Percentiles rank a stretch among this genome's conserved stretches.
phyloP scores from a whole-genome alignment of 2,797 vertebrate species.

The Notamacropus eugenii region DNA sequence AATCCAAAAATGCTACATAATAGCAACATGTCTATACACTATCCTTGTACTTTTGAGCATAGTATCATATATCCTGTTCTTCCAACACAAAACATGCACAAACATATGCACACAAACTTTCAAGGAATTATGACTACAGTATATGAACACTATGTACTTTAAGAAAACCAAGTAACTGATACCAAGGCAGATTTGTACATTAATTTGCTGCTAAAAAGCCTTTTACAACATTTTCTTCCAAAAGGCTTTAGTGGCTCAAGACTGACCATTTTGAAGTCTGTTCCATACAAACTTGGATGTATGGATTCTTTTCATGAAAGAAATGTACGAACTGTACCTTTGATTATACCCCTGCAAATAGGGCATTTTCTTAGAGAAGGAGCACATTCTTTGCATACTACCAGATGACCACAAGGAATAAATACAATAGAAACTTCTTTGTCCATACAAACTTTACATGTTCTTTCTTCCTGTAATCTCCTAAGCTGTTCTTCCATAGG shows the following conservation, averaged over 20 bases:
- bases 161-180: slow-evolving; percentile 27
- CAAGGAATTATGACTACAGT: slow-evolving; percentile 39
- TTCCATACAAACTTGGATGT: not conserved
- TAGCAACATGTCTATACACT: not conserved
- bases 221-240: not conserved
- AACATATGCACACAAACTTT: slow-evolving; percentile 31
- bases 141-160: not conserved
- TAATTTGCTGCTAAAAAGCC: slow-evolving; percentile 29
- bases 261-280: slow-evolving; percentile 22
- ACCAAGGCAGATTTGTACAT: slow-evolving; percentile 38
- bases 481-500: slow-evolving; percentile 97
- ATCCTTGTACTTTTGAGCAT: not conserved
- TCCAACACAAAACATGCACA: slow-evolving; percentile 10
- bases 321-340: slow-evolving; percentile 97
- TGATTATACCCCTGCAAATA: slow-evolving; percentile 96
- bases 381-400: slow-evolving; percentile 97
- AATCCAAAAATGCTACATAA: not conserved
- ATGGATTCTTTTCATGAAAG: slow-evolving; percentile 87
- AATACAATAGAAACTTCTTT: slow-evolving; percentile 98
- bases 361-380: slow-evolving; percentile 97
- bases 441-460: slow-evolving; percentile 99
- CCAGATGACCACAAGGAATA: slow-evolving; percentile 98
- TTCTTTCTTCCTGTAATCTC: slow-evolving; percentile 96
- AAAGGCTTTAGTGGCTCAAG: not conserved
- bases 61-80: not conserved